Percentiles rank a stretch among this genome's conserved stretches.
Evolutionary conservation across 2,888 invertebrate species (phyloP).

Genomic region (Caradrina kadenii): DNA sequence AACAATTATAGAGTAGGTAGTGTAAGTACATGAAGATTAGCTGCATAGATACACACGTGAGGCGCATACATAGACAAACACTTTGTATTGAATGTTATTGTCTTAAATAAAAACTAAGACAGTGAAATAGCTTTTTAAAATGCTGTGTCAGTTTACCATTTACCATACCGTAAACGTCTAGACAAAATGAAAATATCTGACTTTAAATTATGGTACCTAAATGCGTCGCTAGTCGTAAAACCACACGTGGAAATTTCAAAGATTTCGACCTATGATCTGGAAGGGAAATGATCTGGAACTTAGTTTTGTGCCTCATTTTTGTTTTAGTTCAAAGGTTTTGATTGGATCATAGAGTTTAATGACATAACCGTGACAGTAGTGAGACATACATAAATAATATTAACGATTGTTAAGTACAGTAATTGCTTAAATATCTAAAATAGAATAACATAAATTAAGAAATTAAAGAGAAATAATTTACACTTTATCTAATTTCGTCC

Average conservation of each 20-base stretch:
- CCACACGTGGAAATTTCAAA: neutral
- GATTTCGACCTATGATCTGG: neutral
- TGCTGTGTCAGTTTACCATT: too few species aligned
- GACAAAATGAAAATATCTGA: too few species aligned
- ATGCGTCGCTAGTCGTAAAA: too few species aligned
- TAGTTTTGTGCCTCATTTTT: too few species aligned
- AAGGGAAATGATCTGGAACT: neutral
- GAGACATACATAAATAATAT: neutral
- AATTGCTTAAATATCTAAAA: slow-evolving; percentile 1
- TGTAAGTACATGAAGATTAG: slow-evolving; percentile 44
- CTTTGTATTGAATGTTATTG: neutral
- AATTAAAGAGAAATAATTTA: slow-evolving; percentile 1
- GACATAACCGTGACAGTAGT: neutral
- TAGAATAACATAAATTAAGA: neutral
- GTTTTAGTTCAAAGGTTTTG: neutral
- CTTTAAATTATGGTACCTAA: too few species aligned
- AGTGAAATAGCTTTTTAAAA: too few species aligned
- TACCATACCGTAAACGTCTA: too few species aligned
- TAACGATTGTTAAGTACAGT: too few species aligned
- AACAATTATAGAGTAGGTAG: slow-evolving; percentile 55
- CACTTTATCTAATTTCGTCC: neutral
- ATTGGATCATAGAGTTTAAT: neutral
- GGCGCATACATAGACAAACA: slow-evolving; percentile 27
- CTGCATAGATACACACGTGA: slow-evolving; percentile 55
- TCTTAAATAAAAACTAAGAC: neutral